Conservation (phyloP, 2,113 vertebrate genomes). For the Furnarius figulus region DNA sequence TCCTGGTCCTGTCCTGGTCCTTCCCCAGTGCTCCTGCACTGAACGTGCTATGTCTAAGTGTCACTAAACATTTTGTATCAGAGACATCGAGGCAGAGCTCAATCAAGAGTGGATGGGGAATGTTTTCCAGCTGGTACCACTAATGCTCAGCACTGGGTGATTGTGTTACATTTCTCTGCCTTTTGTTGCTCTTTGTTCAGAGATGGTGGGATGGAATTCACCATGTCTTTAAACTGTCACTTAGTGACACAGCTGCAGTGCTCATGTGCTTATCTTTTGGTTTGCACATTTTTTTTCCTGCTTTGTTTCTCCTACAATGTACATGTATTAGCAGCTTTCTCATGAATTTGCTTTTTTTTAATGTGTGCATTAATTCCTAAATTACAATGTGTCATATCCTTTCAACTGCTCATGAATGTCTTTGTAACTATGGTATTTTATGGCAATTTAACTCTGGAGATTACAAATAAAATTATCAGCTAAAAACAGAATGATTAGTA, state of each 20-base stretch:
- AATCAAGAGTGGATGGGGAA: neutral
- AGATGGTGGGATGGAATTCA: conserved; percentile 24
- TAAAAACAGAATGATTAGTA: conserved; percentile 55
- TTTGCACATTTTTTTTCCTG: neutral
- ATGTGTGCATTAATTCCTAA: conserved; percentile 53
- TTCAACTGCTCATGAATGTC: conserved; percentile 51
- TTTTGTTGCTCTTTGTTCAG: conserved; percentile 30
- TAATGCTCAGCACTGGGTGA: neutral
- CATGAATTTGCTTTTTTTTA: conserved; percentile 1
- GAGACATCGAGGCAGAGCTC: neutral
- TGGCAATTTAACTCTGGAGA: conserved; percentile 61
- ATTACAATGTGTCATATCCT: conserved; percentile 56
- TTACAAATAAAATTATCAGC: conserved; percentile 65
- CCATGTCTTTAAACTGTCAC: neutral
- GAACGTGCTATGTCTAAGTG: neutral
- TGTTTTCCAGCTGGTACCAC: neutral
- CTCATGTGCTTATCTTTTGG: conserved; percentile 26
- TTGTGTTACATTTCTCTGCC: neutral
- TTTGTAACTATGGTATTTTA: conserved; percentile 60
- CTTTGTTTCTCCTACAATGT: conserved; percentile 39
- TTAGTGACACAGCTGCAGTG: conserved; percentile 8
- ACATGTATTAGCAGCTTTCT: conserved; percentile 23
- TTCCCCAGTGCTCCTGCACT: neutral
- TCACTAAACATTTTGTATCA: neutral
- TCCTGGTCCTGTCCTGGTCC: neutral